Conservation (phyloP, 2,888 invertebrate species). For the Clostera curtula region DNA sequence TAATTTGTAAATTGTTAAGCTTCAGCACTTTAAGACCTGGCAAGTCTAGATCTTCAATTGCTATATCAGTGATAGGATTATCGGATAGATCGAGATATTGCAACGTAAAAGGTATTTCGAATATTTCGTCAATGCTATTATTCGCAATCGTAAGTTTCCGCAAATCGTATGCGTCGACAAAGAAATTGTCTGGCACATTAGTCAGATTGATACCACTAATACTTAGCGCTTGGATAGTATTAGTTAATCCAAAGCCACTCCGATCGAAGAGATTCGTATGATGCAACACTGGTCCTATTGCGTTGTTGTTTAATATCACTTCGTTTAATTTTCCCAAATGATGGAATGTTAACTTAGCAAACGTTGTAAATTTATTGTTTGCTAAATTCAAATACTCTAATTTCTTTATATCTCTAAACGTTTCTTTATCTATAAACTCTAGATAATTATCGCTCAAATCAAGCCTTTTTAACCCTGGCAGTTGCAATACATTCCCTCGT, state of each 20-base stretch:
- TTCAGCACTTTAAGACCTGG: slow-evolving; percentile 69
- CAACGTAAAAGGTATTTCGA: slow-evolving; percentile 72
- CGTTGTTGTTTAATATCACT: slow-evolving; percentile 59
- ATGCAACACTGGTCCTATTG: slow-evolving; percentile 45
- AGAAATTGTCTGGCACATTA: slow-evolving; percentile 51
- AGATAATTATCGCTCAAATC: slow-evolving; percentile 59
- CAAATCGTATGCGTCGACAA: slow-evolving; percentile 58
- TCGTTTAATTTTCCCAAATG: slow-evolving; percentile 47
- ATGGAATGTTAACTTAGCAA: slow-evolving; percentile 52
- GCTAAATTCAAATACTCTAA: slow-evolving; percentile 59
- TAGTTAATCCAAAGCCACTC: slow-evolving; percentile 49
- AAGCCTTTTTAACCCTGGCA: slow-evolving; percentile 46
- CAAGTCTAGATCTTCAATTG: slow-evolving; percentile 66
- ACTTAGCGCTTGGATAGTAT: slow-evolving; percentile 43
- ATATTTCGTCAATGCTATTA: slow-evolving; percentile 71
- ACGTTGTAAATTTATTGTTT: slow-evolving; percentile 52
- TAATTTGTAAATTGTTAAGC: slow-evolving; percentile 73
- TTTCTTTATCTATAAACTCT: slow-evolving; percentile 43
- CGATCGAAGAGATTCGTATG: slow-evolving; percentile 49
- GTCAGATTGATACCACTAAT: slow-evolving; percentile 44
- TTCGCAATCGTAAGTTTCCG: slow-evolving; percentile 59
- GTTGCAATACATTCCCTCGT: slow-evolving; percentile 31
- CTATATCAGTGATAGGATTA: slow-evolving; percentile 68
- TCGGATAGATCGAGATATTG: slow-evolving; percentile 77
- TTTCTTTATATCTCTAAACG: slow-evolving; percentile 48